These are phyloP conservation scores for Parnassius orleans DNA, from an alignment of 2,888 invertebrate species.

Conservation along the genomic window DNA sequence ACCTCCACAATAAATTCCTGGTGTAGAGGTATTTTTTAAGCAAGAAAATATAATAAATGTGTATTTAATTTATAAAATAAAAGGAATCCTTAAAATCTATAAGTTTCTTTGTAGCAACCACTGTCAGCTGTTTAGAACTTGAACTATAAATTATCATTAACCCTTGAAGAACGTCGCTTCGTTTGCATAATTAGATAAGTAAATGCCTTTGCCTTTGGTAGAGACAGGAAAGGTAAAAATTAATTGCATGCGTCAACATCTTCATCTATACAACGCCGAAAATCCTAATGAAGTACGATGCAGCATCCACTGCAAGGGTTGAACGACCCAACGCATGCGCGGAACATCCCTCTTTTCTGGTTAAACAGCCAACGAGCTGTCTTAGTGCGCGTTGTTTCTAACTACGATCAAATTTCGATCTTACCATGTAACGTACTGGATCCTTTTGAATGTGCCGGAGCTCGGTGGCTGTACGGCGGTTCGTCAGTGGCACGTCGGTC, in stretches of 20 bases:
- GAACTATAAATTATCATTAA: too few relatives aligned
- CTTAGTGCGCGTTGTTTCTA: constrained; percentile 65
- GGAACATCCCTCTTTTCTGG: constrained; percentile 44
- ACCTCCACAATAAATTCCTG: too few relatives aligned
- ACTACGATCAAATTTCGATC: constrained; percentile 78
- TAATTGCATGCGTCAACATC: constrained; percentile 24
- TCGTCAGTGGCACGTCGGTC: constrained; percentile 56
- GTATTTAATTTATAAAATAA: too few relatives aligned
- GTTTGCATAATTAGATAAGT: too few relatives aligned
- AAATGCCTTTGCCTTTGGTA: background rate
- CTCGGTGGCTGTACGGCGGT: constrained; percentile 35
- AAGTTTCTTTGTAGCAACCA: too few relatives aligned
- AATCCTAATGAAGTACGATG: constrained; percentile 48
- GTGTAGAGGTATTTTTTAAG: too few relatives aligned
- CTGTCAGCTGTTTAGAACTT: too few relatives aligned
- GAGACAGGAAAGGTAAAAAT: constrained; percentile 15
- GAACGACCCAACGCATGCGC: constrained; percentile 70
- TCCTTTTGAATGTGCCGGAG: constrained; percentile 56
- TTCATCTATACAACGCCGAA: constrained; percentile 28
- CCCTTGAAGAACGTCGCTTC: too few relatives aligned
- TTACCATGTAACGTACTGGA: constrained; percentile 71
- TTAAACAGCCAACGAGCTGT: constrained; percentile 66
- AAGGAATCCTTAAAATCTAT: too few relatives aligned
- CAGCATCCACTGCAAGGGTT: constrained; percentile 67
- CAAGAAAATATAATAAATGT: too few relatives aligned